Base-by-base conservation (phyloP, 2,888 invertebrate species). In the Platerodrilus igneus region DNA sequence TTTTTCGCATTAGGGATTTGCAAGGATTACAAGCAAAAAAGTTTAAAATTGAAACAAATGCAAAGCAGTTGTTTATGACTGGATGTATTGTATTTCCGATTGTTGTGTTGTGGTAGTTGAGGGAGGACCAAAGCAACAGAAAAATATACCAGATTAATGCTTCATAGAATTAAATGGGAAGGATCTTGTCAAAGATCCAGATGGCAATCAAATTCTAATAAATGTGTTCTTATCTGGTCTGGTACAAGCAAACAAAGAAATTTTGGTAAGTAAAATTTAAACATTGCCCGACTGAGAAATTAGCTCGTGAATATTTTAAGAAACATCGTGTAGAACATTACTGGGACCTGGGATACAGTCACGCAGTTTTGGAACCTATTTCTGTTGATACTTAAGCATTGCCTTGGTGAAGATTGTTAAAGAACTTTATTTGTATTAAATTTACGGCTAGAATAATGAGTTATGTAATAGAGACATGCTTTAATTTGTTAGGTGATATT, bases 71-170 rank as follows among this genome's bases (percentile, higher is more conserved):
- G 29, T 91, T 86, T 62, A 89, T 99, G 87, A 94, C 95, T 0
- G 99, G 99, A 0, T 82, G 86, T 49, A 92, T 97, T 1, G 79
- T 95, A 47, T 71, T 97, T 50, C 92, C 4, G 95, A 96, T 55
- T 94, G 97, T 67, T 97, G 96, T 67, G 89, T 99, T 1, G 82
- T 99, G 0, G 92, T 95, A 0, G 94, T 94, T 0, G 99, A 99
- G 72, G 99, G 99, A 5, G 99, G 97, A 1, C 90, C 93, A 0
- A 92, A 88, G 58, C 97, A 99, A 65, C 89, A 92, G 63, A 90
- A 89, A 62, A 96, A 95, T n/a, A n/a, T n/a, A n/a, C 37, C 53
- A 82, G 88, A 31, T 70, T 99, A 36, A 96, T 99, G 94, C 64
- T 95, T 64, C 76, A 86, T 54, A 79, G 99, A 36, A 92, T 99